phyloP scores from a whole-genome alignment of 2,888 invertebrate genomes.

The Mechanitis mazaeus region DNA sequence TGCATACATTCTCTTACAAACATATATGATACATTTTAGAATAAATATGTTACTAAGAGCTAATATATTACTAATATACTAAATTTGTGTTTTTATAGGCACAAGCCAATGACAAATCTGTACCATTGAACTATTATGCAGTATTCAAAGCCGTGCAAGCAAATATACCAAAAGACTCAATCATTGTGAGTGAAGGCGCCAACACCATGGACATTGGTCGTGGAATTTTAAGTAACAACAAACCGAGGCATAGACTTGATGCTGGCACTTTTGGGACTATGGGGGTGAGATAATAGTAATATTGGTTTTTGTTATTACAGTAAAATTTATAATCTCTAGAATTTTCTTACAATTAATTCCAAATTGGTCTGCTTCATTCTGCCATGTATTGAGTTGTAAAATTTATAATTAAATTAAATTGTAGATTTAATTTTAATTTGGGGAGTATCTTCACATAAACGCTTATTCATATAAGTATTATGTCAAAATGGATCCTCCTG shows the following conservation, averaged over 20 bases:
- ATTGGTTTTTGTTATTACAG: neutral
- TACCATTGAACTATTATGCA: conserved; percentile 95
- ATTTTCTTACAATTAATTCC: too few species aligned
- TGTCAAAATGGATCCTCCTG: too few species aligned
- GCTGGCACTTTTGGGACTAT: conserved; percentile 98
- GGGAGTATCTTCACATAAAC: too few species aligned
- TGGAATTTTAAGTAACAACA: conserved; percentile 87
- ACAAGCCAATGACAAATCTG: conserved; percentile 79
- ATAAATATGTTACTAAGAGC: too few species aligned
- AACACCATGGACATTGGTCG: conserved; percentile 99
- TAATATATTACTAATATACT: neutral
- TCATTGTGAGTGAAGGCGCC: conserved; percentile 97
- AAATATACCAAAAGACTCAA: conserved; percentile 85
- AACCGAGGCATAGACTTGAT: conserved; percentile 92
- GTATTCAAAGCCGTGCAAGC: conserved; percentile 90
- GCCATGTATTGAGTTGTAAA: too few species aligned
- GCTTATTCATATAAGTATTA: too few species aligned
- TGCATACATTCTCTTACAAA: too few species aligned
- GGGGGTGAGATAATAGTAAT: conserved; percentile 79
- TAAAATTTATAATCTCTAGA: too few species aligned
- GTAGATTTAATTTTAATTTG: too few species aligned
- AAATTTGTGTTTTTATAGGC: conserved; percentile 40
- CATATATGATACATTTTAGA: too few species aligned
- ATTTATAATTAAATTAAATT: too few species aligned
- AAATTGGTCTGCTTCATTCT: too few species aligned